Evolutionary conservation across 2,113 vertebrate species (phyloP), one percentile per base, ranked within the genome.

Genomic region (Microcebus ravelobensis): DNA sequence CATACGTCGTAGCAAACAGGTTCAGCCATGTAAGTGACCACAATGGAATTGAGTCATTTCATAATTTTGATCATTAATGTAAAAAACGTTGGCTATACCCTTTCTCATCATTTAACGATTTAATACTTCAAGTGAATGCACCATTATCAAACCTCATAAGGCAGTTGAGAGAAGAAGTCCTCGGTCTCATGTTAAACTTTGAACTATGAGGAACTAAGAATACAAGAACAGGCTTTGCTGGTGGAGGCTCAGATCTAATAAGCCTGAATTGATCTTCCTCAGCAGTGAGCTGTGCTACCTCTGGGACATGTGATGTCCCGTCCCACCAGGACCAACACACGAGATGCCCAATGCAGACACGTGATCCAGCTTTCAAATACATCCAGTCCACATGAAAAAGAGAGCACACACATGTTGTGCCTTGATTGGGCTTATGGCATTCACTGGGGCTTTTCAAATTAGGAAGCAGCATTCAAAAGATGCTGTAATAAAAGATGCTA

Each of bases 381-480:
- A 8, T 94, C 52, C 74, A 59, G 81, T 65, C 42, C 68, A 23
- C 13, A 29, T 82, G n/a, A 14, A 29, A 73, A 36, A 12, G 5
- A 73, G 4, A 50, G 9, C 18, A 39, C n/a, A 23, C 5, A 5
- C 0, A 0, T 45, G 21, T 65, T 83, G 29, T 20, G 15, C 31
- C 71, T 39, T 0, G 1, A 17, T 5, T 73, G 39, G 15, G 13
- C 42, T 71, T 68, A 57, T 34, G 61, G 48, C 45, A 23, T 52
- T 68, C 9, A 10, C 0, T 31, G 59, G 17, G 15, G 15, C 21
- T 57, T 80, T 76, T 87, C 59, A 31, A 82, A 67, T 52, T 77
- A 50, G 15, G 31, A 57, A 29, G 31, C 73, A 91, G 67, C 57
- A 70, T 94, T 57, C 36, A 25, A 76, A 76, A 81, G 39, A 71